These are phyloP conservation scores for Trileptium ribeirensis DNA, from an alignment of 2,888 invertebrate genomes.

Conservation along the genomic window DNA sequence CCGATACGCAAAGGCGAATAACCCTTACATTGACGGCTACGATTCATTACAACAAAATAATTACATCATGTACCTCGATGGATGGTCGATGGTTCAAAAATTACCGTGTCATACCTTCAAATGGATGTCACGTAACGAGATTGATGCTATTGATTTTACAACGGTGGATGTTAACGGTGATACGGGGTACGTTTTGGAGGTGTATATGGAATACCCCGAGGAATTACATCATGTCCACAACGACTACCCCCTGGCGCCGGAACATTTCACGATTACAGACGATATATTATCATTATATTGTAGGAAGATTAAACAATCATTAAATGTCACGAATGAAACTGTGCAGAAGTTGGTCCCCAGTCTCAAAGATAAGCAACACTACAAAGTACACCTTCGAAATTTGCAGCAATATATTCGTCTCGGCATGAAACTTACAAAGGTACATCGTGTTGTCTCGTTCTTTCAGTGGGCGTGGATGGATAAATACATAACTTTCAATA, in stretches of 20 bases:
- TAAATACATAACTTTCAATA: constrained; percentile 26
- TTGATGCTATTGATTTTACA: background rate
- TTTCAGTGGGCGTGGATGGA: constrained; percentile 24
- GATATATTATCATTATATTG: background rate
- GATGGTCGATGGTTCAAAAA: background rate
- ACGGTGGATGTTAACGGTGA: background rate
- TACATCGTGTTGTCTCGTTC: constrained; percentile 28
- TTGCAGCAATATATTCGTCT: constrained; percentile 26
- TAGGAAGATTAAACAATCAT: too few species aligned
- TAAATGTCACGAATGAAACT: too few species aligned
- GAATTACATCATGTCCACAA: constrained; percentile 2
- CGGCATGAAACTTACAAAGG: constrained; percentile 26
- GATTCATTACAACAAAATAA: background rate
- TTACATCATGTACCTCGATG: constrained; percentile 1
- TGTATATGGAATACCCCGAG: constrained; percentile 1
- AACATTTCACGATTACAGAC: background rate
- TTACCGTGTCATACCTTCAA: background rate
- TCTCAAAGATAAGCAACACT: constrained; percentile 15
- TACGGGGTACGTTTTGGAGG: background rate
- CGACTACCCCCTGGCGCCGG: background rate
- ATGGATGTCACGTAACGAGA: background rate
- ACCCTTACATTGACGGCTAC: background rate
- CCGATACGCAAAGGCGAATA: background rate
- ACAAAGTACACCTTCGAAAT: constrained; percentile 27
- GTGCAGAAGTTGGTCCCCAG: background rate